Evolutionary conservation across 1,140 invertebrate genomes (phyloP), one percentile per base, ranked within the genome.

Genomic region (Temnothorax curvispinosus): DNA sequence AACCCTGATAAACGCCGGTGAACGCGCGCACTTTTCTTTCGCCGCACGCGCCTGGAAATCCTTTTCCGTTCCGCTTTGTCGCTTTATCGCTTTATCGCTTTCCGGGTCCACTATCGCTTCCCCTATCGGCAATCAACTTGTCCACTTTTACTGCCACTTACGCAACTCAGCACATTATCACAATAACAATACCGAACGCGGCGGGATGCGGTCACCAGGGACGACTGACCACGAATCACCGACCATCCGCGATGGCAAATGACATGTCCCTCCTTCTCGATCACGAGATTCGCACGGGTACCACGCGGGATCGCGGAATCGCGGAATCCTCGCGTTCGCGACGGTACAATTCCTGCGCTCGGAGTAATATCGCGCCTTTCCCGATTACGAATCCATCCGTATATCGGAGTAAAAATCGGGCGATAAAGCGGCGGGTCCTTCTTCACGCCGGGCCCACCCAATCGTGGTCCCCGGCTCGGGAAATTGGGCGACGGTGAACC

Each of bases 61-160:
- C 9, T 56, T 56, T 60, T 56, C 21, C 47, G 21, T 1, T 50
- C 38, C 27, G 50, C 52, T 21, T 15, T 18, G 18, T 41, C 4
- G 85, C n/a, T 82, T 50, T 35, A 35, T 41, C 27, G 50, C 52
- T 21, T 21, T 15, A 32, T 50, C 3, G 85, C 15, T 82, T 27
- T 27, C 56, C 64, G 62, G 52, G 15, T 72, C 78, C 67, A 81
- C 62, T 93, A 91, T 93, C 92, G 94, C 60, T 91, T 92, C 91
- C 94, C 93, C 92, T 93, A 93, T 93, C 86, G 82, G 71, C 84
- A 9, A 80, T 71, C 47, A 82, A 75, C 60, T 27, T 27, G 89
- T 87, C 88, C 89, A 90, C 89, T 89, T 78, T 85, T 80, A 89
- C 64, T 44, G 84, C 65, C 89, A 90, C 89, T 90, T 90, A 90